phyloP scores from a whole-genome alignment of 2,888 invertebrate species.

The Exocentrus adspersus region DNA sequence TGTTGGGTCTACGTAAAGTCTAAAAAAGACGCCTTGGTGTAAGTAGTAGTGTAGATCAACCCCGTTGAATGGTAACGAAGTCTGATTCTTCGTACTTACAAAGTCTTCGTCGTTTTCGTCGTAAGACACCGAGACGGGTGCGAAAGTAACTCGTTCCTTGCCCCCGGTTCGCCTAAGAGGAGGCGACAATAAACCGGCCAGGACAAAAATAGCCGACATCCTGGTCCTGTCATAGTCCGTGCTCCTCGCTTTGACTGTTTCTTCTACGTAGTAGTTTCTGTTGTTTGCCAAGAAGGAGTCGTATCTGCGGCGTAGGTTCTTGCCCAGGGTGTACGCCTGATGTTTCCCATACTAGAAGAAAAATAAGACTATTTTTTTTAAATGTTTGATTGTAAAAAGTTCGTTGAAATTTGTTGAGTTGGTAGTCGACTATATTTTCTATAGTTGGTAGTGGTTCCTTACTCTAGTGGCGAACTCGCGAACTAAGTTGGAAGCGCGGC shows the following conservation, averaged over 20 bases:
- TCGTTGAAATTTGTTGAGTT: too few relatives aligned
- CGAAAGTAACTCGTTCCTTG: too few relatives aligned
- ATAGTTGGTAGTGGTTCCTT: too few relatives aligned
- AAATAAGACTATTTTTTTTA: neutral
- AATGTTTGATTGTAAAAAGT: too few relatives aligned
- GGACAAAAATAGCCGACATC: constrained; percentile 77
- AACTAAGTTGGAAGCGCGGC: too few relatives aligned
- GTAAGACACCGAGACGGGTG: constrained; percentile 67
- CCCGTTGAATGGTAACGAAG: neutral
- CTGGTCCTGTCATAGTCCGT: constrained; percentile 79
- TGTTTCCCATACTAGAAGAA: constrained; percentile 61
- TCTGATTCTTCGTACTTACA: constrained; percentile 46
- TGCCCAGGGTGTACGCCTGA: constrained; percentile 61
- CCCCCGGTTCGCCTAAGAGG: constrained; percentile 64
- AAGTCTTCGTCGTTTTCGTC: constrained; percentile 52
- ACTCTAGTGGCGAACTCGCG: too few relatives aligned
- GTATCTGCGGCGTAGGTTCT: constrained; percentile 60
- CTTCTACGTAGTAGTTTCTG: constrained; percentile 59
- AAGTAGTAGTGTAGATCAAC: neutral
- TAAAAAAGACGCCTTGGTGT: constrained; percentile 35
- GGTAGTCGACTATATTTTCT: too few relatives aligned
- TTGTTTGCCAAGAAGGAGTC: constrained; percentile 60
- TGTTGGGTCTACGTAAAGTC: constrained; percentile 55
- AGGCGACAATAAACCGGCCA: constrained; percentile 76
- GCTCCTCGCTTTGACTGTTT: constrained; percentile 67